Conservation (phyloP, 2,113 vertebrate species). For the Xyliphius kryptos region DNA sequence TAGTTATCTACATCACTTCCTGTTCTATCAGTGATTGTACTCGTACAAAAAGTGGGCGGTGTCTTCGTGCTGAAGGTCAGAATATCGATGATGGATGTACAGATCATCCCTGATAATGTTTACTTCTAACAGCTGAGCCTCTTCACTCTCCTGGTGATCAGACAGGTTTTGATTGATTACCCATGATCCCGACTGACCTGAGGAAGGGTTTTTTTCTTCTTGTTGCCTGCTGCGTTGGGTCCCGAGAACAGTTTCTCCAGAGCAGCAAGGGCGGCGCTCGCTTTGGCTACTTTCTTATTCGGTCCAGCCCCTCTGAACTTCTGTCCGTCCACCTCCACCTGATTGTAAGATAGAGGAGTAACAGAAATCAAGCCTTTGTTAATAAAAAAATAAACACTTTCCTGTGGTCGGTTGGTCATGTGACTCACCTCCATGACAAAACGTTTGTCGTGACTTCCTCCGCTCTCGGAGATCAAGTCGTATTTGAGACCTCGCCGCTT, state of each 20-base stretch:
- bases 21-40: no score
- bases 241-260: slow-evolving; percentile 97
- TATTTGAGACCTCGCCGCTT: slow-evolving; percentile 97
- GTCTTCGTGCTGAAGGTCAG: no score
- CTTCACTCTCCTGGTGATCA: not conserved
- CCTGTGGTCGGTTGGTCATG: not conserved
- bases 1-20: no score
- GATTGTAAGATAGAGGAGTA: no score
- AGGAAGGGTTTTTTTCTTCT: slow-evolving; percentile 95
- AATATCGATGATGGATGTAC: no score
- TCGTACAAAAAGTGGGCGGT: no score
- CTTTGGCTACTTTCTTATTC: slow-evolving; percentile 99
- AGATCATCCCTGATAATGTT: no score
- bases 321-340: slow-evolving; percentile 99
- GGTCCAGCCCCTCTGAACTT: slow-evolving; percentile 96
- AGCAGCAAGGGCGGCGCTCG: slow-evolving; percentile 92
- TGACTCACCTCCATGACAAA: slow-evolving; percentile 92
- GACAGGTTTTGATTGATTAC: slow-evolving; percentile 1
- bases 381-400: no score
- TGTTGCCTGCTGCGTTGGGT: slow-evolving; percentile 90
- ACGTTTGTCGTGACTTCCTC: slow-evolving; percentile 96
- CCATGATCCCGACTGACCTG: slow-evolving; percentile 64
- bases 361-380: no score
- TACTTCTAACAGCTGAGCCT: no score
- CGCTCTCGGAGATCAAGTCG: slow-evolving; percentile 94